These are phyloP conservation scores for Drosophila anomelani DNA, from an alignment of 2,888 invertebrate genomes.

Conservation along the genomic window DNA sequence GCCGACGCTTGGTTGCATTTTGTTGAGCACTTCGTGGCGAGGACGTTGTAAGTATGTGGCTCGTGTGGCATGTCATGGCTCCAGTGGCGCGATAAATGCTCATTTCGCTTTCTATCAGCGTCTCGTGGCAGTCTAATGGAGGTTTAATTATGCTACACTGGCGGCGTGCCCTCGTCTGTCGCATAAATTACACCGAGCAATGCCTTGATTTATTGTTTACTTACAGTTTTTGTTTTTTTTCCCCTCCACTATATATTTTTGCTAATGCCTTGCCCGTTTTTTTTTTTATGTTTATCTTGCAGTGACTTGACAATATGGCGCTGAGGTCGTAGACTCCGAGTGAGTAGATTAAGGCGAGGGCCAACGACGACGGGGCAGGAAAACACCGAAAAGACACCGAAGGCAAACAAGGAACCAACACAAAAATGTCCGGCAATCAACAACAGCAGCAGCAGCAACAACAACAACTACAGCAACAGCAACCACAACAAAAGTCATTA, in stretches of 20 bases:
- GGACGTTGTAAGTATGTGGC: conserved; percentile 48
- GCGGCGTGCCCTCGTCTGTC: conserved; percentile 65
- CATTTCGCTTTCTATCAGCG: conserved; percentile 77
- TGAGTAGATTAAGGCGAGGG: conserved; percentile 15
- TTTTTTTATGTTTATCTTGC: conserved; percentile 47
- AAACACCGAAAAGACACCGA: conserved; percentile 49
- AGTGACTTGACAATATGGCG: conserved; percentile 57
- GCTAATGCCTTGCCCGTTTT: conserved; percentile 58
- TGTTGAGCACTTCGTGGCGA: conserved; percentile 30
- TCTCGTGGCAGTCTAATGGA: conserved; percentile 64
- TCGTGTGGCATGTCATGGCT: conserved; percentile 55
- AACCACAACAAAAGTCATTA: conserved; percentile 49
- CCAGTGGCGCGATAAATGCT: conserved; percentile 69
- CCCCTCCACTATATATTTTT: conserved; percentile 15
- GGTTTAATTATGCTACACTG: conserved; percentile 68
- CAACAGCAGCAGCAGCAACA: conserved; percentile 58
- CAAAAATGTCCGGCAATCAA: conserved; percentile 77
- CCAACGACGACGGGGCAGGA: conserved; percentile 18
- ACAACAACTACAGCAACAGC: conserved; percentile 34
- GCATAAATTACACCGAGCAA: conserved; percentile 65
- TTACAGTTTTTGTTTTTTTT: conserved; percentile 16
- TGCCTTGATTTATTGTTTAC: conserved; percentile 64
- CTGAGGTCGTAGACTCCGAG: conserved; percentile 65
- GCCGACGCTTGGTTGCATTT: conserved; percentile 73
- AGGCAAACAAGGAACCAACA: conserved; percentile 64